Percentiles rank a stretch among this genome's conserved stretches.
Evolutionary conservation across 2,888 invertebrate genomes (phyloP).

Genomic region (Mimumesa dahlbomi): DNA sequence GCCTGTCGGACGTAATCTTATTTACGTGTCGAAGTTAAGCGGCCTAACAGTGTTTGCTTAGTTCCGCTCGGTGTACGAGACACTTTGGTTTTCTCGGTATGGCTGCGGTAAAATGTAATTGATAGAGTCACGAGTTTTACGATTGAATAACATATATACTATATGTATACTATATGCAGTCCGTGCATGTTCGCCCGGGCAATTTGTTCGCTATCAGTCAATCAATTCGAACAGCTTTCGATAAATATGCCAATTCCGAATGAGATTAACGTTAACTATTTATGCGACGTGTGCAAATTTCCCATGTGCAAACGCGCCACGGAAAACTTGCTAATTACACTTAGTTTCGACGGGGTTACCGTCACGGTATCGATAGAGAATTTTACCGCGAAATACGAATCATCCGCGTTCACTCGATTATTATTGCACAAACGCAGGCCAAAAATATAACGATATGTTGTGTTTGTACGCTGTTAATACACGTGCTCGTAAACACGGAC

Average conservation of each 20-base stretch:
- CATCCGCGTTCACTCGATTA: conserved; percentile 8
- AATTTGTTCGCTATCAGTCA: too few relatives aligned
- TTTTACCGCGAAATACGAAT: conserved; percentile 14
- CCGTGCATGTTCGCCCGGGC: too few relatives aligned
- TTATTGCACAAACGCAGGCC: too few relatives aligned
- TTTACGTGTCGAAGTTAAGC: conserved; percentile 59
- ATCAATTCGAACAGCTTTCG: too few relatives aligned
- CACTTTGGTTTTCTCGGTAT: conserved; percentile 28
- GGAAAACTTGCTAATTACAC: conserved; percentile 10
- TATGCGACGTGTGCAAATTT: conserved; percentile 16
- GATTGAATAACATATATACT: conserved; percentile 13
- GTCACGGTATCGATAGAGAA: too few relatives aligned
- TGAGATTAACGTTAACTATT: background rate
- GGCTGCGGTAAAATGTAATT: conserved; percentile 38
- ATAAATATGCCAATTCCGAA: too few relatives aligned
- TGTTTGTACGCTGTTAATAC: conserved; percentile 27
- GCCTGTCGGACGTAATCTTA: conserved; percentile 55
- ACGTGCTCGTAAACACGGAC: conserved; percentile 44
- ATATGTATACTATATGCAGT: too few relatives aligned
- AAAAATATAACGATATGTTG: too few relatives aligned
- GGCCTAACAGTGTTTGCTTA: conserved; percentile 52
- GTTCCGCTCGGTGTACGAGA: conserved; percentile 34
- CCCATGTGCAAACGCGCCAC: conserved; percentile 11
- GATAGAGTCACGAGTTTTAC: conserved; percentile 34
- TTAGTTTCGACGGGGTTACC: conserved; percentile 15